Base-by-base conservation (phyloP, 2,797 vertebrate genomes). In the Poecile montanus region DNA sequence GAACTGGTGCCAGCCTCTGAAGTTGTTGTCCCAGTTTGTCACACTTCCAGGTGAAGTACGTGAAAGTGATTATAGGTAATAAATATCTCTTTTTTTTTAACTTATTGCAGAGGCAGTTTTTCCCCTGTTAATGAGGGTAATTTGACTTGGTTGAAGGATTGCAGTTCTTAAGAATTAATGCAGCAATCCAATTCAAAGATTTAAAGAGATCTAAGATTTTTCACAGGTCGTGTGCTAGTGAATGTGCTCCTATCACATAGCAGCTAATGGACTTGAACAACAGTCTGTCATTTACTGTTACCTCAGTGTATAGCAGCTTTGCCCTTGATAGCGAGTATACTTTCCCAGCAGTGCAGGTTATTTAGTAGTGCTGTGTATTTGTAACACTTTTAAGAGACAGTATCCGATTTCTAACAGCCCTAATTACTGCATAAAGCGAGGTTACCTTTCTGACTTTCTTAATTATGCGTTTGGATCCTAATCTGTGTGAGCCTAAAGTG, bases 101-200 rank as follows among this genome's bases (percentile, higher is more conserved):
- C 99, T 99, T 99, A 99, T 99, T 99, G 99, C 99, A 98, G 98
- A 99, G 99, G 99, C 99, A 99, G 99, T 99, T 99, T 99, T 99
- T 98, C 99, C 98, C 98, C 98, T 98, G 98, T 99, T 99, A 99
- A 99, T 99, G 99, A 99, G 99, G 98, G 99, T 99, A 99, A 99
- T 99, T 99, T 99, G 99, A 99, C 99, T 99, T 99, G 99, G 98
- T 99, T 99, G 99, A 99, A 99, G 98, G 99, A 99, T 99, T 99
- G 98, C 98, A 98, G 98, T 99, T 99, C 98, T 99, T 98, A 98
- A 98, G 99, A 99, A 99, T 99, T 99, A 99, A 99, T 99, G 99
- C 99, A 96, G 98, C 99, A 99, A 98, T 98, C 98, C 98, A 98
- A 98, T 99, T 99, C 98, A 98, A 97, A 99, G 99, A 99, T 99